A percentile compares a stretch with the other conserved stretches of the same genome.
Conservation (phyloP, 2,888 invertebrate genomes). For the Bruchidius siliquastri region DNA sequence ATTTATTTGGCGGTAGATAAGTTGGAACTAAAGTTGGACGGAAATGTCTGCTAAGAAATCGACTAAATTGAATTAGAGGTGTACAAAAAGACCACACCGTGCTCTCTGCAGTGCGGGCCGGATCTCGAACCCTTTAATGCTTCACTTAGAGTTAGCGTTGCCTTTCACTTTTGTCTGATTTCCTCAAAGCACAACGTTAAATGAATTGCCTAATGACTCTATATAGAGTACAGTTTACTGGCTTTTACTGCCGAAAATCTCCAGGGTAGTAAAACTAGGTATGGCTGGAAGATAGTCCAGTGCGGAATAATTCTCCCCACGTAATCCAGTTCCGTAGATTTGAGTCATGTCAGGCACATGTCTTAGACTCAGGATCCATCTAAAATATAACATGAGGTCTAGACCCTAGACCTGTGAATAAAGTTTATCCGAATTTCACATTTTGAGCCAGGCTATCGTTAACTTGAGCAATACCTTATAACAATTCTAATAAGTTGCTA, state of each 20-base stretch:
- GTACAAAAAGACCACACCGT: background rate
- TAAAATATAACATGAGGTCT: too few species aligned
- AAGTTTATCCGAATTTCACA: too few species aligned
- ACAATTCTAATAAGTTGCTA: too few species aligned
- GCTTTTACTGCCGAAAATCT: background rate
- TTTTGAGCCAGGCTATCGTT: too few species aligned
- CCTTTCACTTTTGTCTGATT: background rate
- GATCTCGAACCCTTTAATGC: background rate
- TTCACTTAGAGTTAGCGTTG: constrained; percentile 5
- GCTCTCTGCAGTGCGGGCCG: background rate
- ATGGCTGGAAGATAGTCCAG: too few species aligned
- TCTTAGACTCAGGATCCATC: too few species aligned
- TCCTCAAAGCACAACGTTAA: background rate
- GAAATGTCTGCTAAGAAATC: constrained; percentile 5
- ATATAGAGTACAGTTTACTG: background rate
- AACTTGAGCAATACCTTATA: too few species aligned
- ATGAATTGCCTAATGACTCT: background rate
- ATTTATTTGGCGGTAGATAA: background rate
- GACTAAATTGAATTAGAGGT: constrained; percentile 10
- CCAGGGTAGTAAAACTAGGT: too few species aligned
- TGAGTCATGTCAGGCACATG: too few species aligned
- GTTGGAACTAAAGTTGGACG: constrained; percentile 1
- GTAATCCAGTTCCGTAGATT: too few species aligned
- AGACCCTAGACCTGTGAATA: too few species aligned
- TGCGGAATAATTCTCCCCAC: too few species aligned